Percentiles rank a stretch among this genome's conserved stretches.
Evolutionary conservation across 2,113 vertebrate genomes (phyloP).

Genomic region (Myiozetetes cayanensis): DNA sequence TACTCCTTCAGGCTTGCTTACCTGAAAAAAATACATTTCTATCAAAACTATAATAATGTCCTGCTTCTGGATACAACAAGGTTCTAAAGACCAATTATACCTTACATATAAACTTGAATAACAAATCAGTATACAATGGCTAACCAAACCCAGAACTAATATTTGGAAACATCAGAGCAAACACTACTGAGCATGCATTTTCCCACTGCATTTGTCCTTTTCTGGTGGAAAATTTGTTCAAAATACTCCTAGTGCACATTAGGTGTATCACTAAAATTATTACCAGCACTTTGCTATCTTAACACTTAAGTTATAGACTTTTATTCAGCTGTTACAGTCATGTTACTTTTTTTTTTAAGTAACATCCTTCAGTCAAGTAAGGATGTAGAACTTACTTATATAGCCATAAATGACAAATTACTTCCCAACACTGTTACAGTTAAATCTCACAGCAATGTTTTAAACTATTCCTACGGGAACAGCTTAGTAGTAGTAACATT

Average conservation of each 20-base stretch:
- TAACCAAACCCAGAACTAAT: neutral
- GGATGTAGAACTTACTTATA: neutral
- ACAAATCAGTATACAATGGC: neutral
- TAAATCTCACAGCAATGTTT: neutral
- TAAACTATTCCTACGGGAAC: neutral
- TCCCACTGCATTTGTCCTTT: neutral
- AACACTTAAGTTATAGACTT: neutral
- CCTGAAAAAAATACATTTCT: neutral
- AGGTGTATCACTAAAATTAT: neutral
- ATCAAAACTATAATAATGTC: neutral
- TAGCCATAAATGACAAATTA: neutral
- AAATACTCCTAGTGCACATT: neutral
- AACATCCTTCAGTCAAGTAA: neutral
- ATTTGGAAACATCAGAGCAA: neutral
- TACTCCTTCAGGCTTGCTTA: neutral
- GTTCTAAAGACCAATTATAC: neutral
- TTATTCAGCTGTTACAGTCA: neutral
- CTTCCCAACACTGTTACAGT: neutral
- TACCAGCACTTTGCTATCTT: neutral
- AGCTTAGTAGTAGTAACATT: neutral
- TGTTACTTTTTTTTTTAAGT: neutral
- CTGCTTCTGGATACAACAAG: neutral
- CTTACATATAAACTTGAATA: neutral
- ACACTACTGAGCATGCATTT: neutral
- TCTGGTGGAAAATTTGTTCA: neutral